phyloP scores from a whole-genome alignment of 2,888 invertebrate genomes.

The Rhagonycha fulva region DNA sequence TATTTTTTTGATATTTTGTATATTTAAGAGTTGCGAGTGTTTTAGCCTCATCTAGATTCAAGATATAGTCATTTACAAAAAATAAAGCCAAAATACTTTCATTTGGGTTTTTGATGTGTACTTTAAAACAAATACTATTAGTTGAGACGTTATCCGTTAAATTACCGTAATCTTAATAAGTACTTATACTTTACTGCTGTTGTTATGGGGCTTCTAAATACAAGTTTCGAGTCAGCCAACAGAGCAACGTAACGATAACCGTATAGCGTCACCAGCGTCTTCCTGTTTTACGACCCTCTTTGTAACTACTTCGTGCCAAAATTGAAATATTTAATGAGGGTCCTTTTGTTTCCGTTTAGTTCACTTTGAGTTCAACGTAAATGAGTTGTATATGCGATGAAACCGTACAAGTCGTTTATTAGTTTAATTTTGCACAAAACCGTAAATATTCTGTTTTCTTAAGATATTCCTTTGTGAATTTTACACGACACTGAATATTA shows the following conservation, averaged over 20 bases:
- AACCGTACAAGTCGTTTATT: neutral
- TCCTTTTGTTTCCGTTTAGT: slow-evolving; percentile 17
- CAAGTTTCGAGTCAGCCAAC: slow-evolving; percentile 22
- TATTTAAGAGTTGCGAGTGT: neutral
- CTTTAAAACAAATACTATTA: slow-evolving; percentile 27
- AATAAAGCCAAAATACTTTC: neutral
- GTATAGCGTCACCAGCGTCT: slow-evolving; percentile 40
- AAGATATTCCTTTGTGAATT: neutral
- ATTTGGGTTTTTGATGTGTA: slow-evolving; percentile 14
- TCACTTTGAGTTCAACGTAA: slow-evolving; percentile 5
- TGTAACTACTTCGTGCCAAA: slow-evolving; percentile 45
- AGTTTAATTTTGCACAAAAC: slow-evolving; percentile 1
- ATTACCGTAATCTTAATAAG: slow-evolving; percentile 31
- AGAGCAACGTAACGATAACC: slow-evolving; percentile 39
- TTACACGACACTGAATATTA: neutral
- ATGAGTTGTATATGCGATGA: neutral
- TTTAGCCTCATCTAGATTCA: neutral
- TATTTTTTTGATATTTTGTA: neutral
- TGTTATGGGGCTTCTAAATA: slow-evolving; percentile 29
- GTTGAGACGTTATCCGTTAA: slow-evolving; percentile 24
- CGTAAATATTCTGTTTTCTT: neutral
- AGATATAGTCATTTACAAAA: neutral
- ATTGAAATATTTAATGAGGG: slow-evolving; percentile 48
- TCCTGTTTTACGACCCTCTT: slow-evolving; percentile 42
- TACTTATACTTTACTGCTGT: slow-evolving; percentile 30